Evolutionary conservation across 2,113 vertebrate species (phyloP), one percentile per base, ranked within the genome.

Genomic region (Mormyrus lacerda): DNA sequence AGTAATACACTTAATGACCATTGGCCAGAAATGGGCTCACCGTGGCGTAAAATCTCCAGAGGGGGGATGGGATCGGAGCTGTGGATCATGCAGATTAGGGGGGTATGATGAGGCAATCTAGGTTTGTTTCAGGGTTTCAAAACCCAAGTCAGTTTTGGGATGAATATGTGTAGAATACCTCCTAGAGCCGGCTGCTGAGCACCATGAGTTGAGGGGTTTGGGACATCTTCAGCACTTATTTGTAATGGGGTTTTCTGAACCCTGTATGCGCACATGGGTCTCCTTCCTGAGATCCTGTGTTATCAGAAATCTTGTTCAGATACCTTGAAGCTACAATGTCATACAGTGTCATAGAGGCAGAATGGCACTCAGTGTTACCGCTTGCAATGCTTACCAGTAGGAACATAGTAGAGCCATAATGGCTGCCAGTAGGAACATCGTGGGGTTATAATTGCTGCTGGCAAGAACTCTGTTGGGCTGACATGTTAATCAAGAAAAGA

Each of bases 31-130:
- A 79, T 96, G 91, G 94, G 96, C 95, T 93, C 96, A 95, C 94
- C 93, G 93, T 92, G 95, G 96, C 96, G 97, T 97, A 97, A 97
- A 96, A 95, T 95, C 96, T 96, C 95, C 96, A 95, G 94, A 91
- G 95, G 95, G 96, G 96, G 96, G 95, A 94, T 88, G 91, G 91
- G 90, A 11, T 11, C 92, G 89, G 93, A 93, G 94, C 95, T 95
- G 94, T 51, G 91, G 94, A 95, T 93, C 95, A 96, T 95, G 94
- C 95, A 31, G 61, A 27, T 69, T 69, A n/a, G 65, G 2, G 27
- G 65, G 65, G 65, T 83, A 19, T 42, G 95, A 94, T 42, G 31
- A 82, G 76, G 10, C 21, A 48, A 27, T 11, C 21, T 48, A 27
- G 47, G 24, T 3, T 47, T 47, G 7, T 31, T 69, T 11, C 61